Evolutionary conservation across 2,113 vertebrate species (phyloP).

Genomic region (Tor tambroides): DNA sequence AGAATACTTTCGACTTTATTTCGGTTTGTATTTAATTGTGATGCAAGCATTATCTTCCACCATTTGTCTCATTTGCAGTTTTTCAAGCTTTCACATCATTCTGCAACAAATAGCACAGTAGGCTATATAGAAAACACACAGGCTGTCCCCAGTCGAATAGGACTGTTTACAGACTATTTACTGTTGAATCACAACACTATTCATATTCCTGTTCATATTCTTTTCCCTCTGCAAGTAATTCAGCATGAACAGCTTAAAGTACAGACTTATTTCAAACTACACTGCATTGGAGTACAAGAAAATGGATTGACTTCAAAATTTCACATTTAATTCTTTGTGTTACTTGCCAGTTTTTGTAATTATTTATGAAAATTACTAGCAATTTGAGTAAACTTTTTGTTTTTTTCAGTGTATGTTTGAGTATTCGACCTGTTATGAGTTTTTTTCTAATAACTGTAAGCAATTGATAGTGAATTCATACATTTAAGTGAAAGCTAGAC

Average conservation of each 20-base stretch:
- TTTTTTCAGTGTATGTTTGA: not conserved
- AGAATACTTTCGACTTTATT: not conserved
- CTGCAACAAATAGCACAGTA: slow-evolving; percentile 45
- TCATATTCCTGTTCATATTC: not conserved
- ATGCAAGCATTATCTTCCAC: not conserved
- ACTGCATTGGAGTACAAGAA: not conserved
- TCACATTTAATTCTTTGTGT: not conserved
- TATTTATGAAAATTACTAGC: not conserved
- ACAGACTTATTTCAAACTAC: not conserved
- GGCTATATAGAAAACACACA: not conserved
- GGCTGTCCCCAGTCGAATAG: slow-evolving; percentile 5
- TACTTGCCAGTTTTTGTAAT: not conserved
- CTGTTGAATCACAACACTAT: not conserved
- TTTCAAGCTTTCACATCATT: slow-evolving; percentile 31
- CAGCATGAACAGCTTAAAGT: not conserved
- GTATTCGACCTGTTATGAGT: not conserved
- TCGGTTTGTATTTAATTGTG: slow-evolving; percentile 13
- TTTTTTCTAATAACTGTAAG: not conserved
- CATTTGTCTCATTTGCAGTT: slow-evolving; percentile 43
- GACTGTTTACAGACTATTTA: not conserved
- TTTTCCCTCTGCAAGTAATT: slow-evolving; percentile 9
- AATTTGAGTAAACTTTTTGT: not conserved
- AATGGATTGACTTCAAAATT: not conserved
- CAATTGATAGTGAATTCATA: not conserved
- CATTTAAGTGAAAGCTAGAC: not conserved